Evolutionary conservation across 2,113 vertebrate genomes (phyloP).

Genomic region (Rattus norvegicus): DNA sequence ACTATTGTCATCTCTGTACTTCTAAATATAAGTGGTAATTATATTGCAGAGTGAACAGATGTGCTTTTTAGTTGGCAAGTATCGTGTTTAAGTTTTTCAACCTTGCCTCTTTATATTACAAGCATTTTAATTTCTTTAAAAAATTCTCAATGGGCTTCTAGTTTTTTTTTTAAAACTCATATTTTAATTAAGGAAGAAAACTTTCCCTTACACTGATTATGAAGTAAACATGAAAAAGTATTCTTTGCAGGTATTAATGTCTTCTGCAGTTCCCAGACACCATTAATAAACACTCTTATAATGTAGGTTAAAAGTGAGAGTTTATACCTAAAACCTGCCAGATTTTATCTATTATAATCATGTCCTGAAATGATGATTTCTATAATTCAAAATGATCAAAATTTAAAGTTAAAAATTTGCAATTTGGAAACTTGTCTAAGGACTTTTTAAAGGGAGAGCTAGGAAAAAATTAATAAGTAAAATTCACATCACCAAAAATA

Average conservation of each 20-base stretch:
- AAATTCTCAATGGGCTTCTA: background rate
- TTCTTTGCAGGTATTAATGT: background rate
- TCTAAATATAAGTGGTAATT: conserved; percentile 67
- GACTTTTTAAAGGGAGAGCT: conserved; percentile 42
- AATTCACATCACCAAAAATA: conserved; percentile 73
- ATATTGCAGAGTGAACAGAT: conserved; percentile 49
- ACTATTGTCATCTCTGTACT: conserved; percentile 58
- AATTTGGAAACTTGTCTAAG: conserved; percentile 45
- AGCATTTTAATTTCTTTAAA: conserved; percentile 58
- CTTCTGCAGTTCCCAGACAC: conserved; percentile 35
- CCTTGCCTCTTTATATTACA: conserved; percentile 50
- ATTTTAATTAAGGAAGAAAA: conserved; percentile 60
- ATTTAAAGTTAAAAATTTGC: conserved; percentile 43
- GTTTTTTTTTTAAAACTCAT: background rate
- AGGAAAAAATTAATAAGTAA: conserved; percentile 66
- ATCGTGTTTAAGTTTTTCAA: conserved; percentile 11
- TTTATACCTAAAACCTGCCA: conserved; percentile 6
- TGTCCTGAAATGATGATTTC: background rate
- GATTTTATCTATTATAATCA: background rate
- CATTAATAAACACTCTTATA: conserved; percentile 27
- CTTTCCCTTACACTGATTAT: conserved; percentile 28
- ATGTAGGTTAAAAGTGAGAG: conserved; percentile 47
- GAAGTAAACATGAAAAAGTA: conserved; percentile 51
- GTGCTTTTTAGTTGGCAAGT: conserved; percentile 56
- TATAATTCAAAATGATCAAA: conserved; percentile 38